phyloP scores from a whole-genome alignment of 2,888 invertebrate species.

The Strigamia crassipes region DNA sequence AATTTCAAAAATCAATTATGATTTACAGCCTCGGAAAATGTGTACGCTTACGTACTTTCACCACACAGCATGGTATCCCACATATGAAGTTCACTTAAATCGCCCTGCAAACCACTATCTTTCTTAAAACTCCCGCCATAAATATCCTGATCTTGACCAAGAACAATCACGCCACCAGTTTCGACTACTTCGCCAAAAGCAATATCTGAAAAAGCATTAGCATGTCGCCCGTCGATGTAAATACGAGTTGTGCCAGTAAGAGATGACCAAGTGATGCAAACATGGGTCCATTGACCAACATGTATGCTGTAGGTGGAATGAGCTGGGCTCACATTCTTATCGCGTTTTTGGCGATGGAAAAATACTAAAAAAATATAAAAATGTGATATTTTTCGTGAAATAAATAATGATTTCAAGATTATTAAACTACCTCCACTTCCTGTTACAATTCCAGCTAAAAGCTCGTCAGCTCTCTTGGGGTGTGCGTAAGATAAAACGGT shows the following conservation, averaged over 20 bases:
- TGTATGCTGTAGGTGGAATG: background rate
- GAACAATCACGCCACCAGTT: background rate
- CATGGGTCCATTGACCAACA: background rate
- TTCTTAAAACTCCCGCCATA: constrained; percentile 19
- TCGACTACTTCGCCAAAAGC: background rate
- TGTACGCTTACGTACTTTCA: constrained; percentile 7
- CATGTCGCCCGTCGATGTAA: background rate
- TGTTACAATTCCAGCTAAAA: background rate
- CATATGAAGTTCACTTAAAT: constrained; percentile 27
- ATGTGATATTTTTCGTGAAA: background rate
- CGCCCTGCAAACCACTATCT: background rate
- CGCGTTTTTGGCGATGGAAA: constrained; percentile 9
- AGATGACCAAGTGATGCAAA: constrained; percentile 28
- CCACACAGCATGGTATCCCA: background rate
- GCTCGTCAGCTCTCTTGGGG: background rate
- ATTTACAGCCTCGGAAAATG: background rate
- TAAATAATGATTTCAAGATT: background rate
- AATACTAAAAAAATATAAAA: background rate
- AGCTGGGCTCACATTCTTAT: background rate
- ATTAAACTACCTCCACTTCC: background rate
- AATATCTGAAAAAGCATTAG: background rate
- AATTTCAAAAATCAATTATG: background rate
- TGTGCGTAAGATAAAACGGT: constrained; percentile 7
- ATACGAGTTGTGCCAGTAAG: background rate
- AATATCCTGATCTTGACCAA: constrained; percentile 37